Percentiles rank a stretch among this genome's conserved stretches.
phyloP scores from a whole-genome alignment of 2,113 vertebrate genomes.

The Lepisosteus osseus region DNA sequence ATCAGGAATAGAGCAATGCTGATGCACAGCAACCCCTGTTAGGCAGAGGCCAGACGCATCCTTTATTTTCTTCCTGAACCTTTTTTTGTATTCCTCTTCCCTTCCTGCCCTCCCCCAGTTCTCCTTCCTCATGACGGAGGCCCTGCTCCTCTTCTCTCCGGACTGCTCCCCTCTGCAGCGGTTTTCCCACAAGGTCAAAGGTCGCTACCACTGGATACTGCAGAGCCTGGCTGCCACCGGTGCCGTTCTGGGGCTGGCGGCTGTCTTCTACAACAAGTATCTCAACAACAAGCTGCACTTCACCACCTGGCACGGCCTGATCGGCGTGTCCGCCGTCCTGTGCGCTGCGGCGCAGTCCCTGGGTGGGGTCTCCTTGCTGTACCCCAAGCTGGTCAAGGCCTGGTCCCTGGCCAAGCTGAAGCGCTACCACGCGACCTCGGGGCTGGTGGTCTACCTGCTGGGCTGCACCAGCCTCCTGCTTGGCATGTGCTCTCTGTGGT shows the following conservation, averaged over 20 bases:
- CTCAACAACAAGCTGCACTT: slow-evolving; percentile 82
- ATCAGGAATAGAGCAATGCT: too few species aligned
- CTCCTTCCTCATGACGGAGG: slow-evolving; percentile 90
- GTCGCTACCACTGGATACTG: slow-evolving; percentile 81
- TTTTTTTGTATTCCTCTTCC: background rate
- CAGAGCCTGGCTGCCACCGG: slow-evolving; percentile 77
- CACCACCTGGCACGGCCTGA: slow-evolving; percentile 82
- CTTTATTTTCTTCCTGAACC: background rate
- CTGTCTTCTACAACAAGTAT: slow-evolving; percentile 84
- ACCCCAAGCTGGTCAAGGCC: slow-evolving; percentile 80
- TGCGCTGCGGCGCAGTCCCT: slow-evolving; percentile 66
- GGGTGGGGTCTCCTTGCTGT: slow-evolving; percentile 76
- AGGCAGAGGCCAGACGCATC: too few species aligned
- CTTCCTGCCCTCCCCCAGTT: slow-evolving; percentile 64
- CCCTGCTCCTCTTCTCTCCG: slow-evolving; percentile 86
- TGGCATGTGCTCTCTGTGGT: slow-evolving; percentile 87
- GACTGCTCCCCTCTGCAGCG: slow-evolving; percentile 72
- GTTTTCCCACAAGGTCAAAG: slow-evolving; percentile 78
- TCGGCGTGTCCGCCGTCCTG: slow-evolving; percentile 76
- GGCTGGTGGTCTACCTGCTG: slow-evolving; percentile 83
- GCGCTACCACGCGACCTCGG: slow-evolving; percentile 84
- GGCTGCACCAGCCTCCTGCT: slow-evolving; percentile 80
- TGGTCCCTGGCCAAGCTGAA: slow-evolving; percentile 90
- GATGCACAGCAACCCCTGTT: too few species aligned
- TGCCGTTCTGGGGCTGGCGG: slow-evolving; percentile 71